Percentiles rank a stretch among this genome's conserved stretches.
These are phyloP conservation scores for Anolis sagrei DNA, from an alignment of 2,113 vertebrate genomes.

Conservation along the genomic window DNA sequence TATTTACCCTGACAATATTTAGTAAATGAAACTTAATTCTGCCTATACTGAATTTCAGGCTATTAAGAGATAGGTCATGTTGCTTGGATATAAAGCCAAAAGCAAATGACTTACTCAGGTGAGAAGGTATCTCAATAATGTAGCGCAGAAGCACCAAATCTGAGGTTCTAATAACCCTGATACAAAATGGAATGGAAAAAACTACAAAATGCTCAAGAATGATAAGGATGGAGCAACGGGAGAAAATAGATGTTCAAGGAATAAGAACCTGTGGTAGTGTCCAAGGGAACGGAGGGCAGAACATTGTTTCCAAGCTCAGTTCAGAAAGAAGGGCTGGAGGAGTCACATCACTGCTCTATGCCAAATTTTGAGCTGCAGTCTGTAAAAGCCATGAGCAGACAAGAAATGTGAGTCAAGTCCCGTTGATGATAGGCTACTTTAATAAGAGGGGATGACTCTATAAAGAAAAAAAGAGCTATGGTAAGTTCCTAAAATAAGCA, in stretches of 20 bases:
- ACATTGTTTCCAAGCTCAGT: background rate
- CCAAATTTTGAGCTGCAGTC: background rate
- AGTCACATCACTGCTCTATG: background rate
- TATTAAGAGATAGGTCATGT: background rate
- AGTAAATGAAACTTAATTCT: slow-evolving; percentile 18
- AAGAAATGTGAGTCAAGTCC: background rate
- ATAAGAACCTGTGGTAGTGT: background rate
- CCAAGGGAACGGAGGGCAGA: background rate
- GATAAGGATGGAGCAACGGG: background rate
- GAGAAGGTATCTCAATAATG: background rate
- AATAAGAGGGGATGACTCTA: background rate
- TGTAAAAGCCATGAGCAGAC: background rate
- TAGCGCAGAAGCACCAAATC: background rate
- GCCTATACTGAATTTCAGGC: slow-evolving; percentile 25
- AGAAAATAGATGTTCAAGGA: background rate
- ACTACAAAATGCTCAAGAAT: background rate
- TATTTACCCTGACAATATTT: slow-evolving; percentile 30
- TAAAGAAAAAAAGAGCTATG: background rate
- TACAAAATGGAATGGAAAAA: background rate
- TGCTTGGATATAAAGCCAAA: background rate
- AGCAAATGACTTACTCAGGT: background rate
- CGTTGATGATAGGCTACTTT: background rate
- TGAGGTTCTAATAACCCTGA: background rate
- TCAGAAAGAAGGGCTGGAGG: background rate
- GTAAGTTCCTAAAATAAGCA: background rate